A percentile compares a stretch with the other conserved stretches of the same genome.
phyloP scores from a whole-genome alignment of 2,888 invertebrate species.

The Morpho deidamia region DNA sequence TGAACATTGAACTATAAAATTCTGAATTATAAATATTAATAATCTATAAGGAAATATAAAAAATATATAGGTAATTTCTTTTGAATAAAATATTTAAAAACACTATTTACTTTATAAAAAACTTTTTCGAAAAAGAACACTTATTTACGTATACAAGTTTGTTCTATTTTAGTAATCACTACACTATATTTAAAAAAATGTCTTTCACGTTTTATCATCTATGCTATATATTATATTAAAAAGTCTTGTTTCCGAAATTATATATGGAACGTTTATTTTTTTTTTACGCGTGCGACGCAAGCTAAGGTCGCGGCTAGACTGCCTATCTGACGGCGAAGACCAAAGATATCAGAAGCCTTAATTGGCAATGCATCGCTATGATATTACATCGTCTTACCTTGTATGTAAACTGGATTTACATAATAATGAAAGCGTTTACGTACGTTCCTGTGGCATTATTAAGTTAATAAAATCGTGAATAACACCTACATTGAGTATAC shows the following conservation, averaged over 20 bases:
- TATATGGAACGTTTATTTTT: slow-evolving; percentile 18
- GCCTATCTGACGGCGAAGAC: slow-evolving; percentile 27
- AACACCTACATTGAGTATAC: slow-evolving; percentile 3
- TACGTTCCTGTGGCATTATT: slow-evolving; percentile 12
- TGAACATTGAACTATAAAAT: background rate
- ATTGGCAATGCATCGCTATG: slow-evolving; percentile 26
- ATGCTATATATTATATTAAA: background rate
- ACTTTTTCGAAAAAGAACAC: too few species aligned
- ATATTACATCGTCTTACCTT: slow-evolving; percentile 26
- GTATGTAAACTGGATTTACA: slow-evolving; percentile 27
- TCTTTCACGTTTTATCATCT: background rate
- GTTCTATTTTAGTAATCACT: background rate
- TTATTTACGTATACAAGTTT: too few species aligned
- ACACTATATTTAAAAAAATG: background rate
- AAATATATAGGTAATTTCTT: too few species aligned
- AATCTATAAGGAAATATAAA: too few species aligned
- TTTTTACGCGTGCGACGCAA: slow-evolving; percentile 40
- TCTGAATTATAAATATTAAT: too few species aligned
- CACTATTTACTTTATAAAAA: too few species aligned
- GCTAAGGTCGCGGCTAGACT: slow-evolving; percentile 52
- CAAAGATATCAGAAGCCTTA: slow-evolving; percentile 31
- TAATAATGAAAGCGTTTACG: slow-evolving; percentile 26
- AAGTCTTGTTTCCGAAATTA: slow-evolving; percentile 8
- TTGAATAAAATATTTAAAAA: too few species aligned
- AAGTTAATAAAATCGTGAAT: slow-evolving; percentile 14